These are phyloP conservation scores for Danio aesculapii DNA, from an alignment of 2,797 vertebrate genomes.

Conservation along the genomic window DNA sequence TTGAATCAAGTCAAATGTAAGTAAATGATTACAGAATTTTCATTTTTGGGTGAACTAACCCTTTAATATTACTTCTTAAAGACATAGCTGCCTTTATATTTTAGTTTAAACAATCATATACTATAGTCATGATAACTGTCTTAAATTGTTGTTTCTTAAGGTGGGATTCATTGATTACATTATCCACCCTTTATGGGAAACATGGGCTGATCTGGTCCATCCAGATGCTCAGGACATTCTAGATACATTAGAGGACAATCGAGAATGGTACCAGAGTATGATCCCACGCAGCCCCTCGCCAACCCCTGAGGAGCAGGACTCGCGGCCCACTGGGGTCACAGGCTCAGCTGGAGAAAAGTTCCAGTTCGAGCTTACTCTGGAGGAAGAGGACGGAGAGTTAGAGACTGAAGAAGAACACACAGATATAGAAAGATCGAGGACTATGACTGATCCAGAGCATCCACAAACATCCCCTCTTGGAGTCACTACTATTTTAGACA, in stretches of 20 bases:
- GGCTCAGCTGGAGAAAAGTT: conserved; percentile 75
- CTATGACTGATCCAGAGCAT: conserved; percentile 64
- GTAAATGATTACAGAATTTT: too few relatives aligned
- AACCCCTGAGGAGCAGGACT: conserved; percentile 67
- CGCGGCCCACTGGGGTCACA: conserved; percentile 53
- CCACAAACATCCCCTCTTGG: conserved; percentile 66
- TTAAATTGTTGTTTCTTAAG: conserved; percentile 64
- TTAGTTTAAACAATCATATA: background rate
- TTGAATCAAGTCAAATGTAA: too few relatives aligned
- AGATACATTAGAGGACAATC: conserved; percentile 93
- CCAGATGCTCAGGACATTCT: conserved; percentile 92
- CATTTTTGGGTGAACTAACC: too few relatives aligned
- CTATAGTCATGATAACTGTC: background rate
- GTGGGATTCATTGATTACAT: conserved; percentile 95
- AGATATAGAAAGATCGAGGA: conserved; percentile 65
- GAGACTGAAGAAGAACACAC: conserved; percentile 74
- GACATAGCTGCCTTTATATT: too few relatives aligned
- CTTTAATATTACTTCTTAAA: too few relatives aligned
- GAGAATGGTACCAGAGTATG: conserved; percentile 96
- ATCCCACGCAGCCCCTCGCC: conserved; percentile 88
- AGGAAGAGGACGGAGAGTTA: conserved; percentile 84
- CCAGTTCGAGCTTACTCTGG: conserved; percentile 88
- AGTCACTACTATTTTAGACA: conserved; percentile 69
- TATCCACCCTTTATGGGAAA: conserved; percentile 94
- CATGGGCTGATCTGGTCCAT: conserved; percentile 93